Conservation (phyloP, 64 coral and sea anemone genomes). For the Actinia equina region DNA sequence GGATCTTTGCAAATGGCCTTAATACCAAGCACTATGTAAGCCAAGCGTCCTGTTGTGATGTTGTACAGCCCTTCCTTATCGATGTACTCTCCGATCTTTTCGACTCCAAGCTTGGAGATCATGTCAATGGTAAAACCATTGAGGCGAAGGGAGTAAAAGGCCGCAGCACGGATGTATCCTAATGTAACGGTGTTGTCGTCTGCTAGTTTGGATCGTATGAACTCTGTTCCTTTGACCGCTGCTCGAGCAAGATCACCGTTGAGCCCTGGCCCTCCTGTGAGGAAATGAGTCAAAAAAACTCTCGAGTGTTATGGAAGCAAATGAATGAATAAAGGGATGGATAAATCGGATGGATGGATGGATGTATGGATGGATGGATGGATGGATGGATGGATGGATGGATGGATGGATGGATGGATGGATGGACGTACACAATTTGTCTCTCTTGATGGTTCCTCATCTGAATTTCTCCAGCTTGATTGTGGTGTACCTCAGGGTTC, state of each 20-base stretch:
- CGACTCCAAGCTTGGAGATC: slow-evolving; percentile 6
- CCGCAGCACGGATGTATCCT: slow-evolving; percentile 20
- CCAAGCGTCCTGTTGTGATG: slow-evolving; percentile 8
- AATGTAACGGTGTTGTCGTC: slow-evolving; percentile 19
- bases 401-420: no score
- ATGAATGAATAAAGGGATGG: no score
- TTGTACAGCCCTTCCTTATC: slow-evolving; percentile 16
- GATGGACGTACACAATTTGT: no score
- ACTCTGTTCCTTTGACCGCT: slow-evolving; percentile 36
- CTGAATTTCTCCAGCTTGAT: no score
- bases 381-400: no score
- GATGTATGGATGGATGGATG: no score
- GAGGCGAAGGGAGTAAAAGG: slow-evolving; percentile 29
- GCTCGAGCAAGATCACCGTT: slow-evolving; percentile 21
- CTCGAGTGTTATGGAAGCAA: no score
- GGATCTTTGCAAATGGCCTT: slow-evolving; percentile 39
- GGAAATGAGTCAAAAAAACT: no score
- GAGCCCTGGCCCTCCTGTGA: slow-evolving; percentile 21
- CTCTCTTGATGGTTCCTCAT: no score
- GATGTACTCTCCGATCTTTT: slow-evolving; percentile 19
- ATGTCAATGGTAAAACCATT: slow-evolving; percentile 27
- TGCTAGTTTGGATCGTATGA: slow-evolving; percentile 18
- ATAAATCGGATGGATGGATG: no score
- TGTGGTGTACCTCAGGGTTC: no score
- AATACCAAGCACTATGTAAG: slow-evolving; percentile 19